These are phyloP conservation scores for Neodon shergylaensis DNA, from an alignment of 2,113 vertebrate genomes.

Conservation along the genomic window DNA sequence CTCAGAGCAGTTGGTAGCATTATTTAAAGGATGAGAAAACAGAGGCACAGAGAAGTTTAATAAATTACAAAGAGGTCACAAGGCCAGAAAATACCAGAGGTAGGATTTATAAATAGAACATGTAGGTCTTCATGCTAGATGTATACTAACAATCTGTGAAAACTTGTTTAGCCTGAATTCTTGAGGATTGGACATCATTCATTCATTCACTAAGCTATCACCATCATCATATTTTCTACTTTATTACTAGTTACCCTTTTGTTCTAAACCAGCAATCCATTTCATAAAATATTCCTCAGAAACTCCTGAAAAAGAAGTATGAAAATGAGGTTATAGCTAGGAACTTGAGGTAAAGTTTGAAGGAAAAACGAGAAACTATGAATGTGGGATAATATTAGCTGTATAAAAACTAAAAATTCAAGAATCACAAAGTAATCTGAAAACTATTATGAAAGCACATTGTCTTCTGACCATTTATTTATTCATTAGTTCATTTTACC, in stretches of 20 bases:
- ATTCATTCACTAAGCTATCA: neutral
- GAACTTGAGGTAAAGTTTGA: conserved; percentile 3
- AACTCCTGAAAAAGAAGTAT: neutral
- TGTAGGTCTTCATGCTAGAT: neutral
- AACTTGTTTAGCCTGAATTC: conserved; percentile 23
- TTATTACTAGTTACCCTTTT: neutral
- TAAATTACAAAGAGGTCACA: neutral
- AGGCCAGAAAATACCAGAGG: neutral
- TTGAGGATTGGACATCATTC: neutral
- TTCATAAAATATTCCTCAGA: neutral
- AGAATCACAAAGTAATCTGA: neutral
- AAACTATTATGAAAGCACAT: neutral
- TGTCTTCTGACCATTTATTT: neutral
- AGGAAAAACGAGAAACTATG: neutral
- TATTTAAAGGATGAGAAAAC: neutral
- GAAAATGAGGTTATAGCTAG: neutral
- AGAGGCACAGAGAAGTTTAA: neutral
- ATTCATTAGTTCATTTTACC: neutral
- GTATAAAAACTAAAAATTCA: neutral
- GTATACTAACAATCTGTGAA: neutral
- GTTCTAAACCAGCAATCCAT: neutral
- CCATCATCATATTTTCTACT: neutral
- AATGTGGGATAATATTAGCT: neutral
- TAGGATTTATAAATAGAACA: neutral
- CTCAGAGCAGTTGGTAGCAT: neutral